Percentiles rank a stretch among this genome's conserved stretches.
Conservation (phyloP, 2,888 invertebrate genomes). For the Stenurella melanura region DNA sequence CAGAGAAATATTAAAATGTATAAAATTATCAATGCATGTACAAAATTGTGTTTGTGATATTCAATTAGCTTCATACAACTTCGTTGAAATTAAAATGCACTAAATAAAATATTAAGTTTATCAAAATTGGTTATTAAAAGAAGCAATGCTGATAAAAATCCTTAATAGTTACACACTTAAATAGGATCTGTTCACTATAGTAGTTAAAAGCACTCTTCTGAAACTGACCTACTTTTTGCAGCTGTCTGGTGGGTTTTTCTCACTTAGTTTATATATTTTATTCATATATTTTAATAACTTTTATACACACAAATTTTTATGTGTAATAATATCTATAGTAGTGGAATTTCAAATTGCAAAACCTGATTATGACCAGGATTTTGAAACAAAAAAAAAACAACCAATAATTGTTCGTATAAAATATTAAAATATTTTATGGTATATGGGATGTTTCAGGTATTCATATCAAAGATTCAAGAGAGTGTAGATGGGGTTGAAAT, state of each 20-base stretch:
- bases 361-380: constrained; percentile 30
- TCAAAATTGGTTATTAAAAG: too few species aligned
- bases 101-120: too few species aligned
- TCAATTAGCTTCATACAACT: background rate
- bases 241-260: background rate
- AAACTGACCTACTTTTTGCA: background rate
- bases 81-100: too few species aligned
- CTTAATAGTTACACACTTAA: too few species aligned
- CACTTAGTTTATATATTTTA: background rate
- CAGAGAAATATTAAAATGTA: background rate
- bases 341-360: constrained; percentile 15
- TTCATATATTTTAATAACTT: constrained; percentile 29
- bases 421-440: background rate
- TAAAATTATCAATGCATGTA: background rate
- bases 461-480: too few species aligned
- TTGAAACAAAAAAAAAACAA: constrained; percentile 9
- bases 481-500: too few species aligned
- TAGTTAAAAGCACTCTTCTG: too few species aligned
- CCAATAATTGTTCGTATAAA: background rate
- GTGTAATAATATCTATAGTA: constrained; percentile 18
- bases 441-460: background rate
- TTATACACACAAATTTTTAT: constrained; percentile 7
- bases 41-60: too few species aligned
- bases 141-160: too few species aligned
- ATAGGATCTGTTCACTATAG: too few species aligned